Base-by-base conservation (phyloP, 2,113 vertebrate species). In the Mastomys coucha region DNA sequence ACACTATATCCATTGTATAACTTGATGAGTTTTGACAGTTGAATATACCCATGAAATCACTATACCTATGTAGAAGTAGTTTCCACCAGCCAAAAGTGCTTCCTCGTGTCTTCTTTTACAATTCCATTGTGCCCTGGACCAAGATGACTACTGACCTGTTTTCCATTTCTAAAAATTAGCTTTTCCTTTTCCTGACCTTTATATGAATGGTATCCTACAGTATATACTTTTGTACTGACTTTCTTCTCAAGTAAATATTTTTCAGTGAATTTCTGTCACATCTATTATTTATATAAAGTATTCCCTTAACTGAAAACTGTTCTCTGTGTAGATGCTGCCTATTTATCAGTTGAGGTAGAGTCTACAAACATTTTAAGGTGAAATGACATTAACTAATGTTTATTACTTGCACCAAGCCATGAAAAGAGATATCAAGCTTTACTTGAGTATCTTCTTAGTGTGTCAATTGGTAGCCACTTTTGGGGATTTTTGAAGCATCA, bases 181-280 rank as follows among this genome's bases (percentile, higher is more conserved):
- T 72, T 53, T 88, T 70, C 19, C 13, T 89, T 91, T 89, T 93
- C 67, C 85, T 91, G 33, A 70, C 10, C 45, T 87, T 90, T 51
- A 70, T 70, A 92, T 31, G 65, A 86, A 96, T 80, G 81, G 26
- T 72, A 87, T 89, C 31, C 95, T 39, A 81, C 4, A 39, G 8
- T 88, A 33, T 53, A 24, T 20, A 84, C 24, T 56, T 97, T 93
- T 60, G 13, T 67, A 33, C 42, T 92, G 49, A 75, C 65, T 91
- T 93, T 70, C 28, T 96, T 93, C 70, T 45, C 91, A 96, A 67
- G 45, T 82, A 69, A 93, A 78, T 91, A 17, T 16, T 91, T 96
- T 94, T 94, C 53, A 94, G 81, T 89, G 82, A 81, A 81, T 88
- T 28, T 86, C 58, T 33, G 63, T 8, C 60, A 95, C 49, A 91